A percentile compares a stretch with the other conserved stretches of the same genome.
phyloP scores from a whole-genome alignment of 2,113 vertebrate genomes.

The Ceratotherium simum region DNA sequence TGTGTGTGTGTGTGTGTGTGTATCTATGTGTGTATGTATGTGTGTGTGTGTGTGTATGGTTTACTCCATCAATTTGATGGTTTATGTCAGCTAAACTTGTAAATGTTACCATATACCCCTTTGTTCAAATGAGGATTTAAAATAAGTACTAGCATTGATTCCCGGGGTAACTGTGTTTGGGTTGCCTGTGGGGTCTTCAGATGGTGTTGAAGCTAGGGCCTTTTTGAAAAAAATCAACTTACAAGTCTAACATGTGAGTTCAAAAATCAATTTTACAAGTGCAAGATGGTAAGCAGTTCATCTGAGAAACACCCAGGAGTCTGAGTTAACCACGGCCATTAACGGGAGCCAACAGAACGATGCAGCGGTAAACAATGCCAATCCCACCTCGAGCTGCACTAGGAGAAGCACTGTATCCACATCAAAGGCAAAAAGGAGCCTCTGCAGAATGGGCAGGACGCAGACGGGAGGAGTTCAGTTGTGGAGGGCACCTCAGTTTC shows the following conservation, averaged over 20 bases:
- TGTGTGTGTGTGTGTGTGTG: neutral
- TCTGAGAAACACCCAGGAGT: neutral
- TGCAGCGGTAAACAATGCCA: neutral
- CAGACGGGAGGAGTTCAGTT: rapidly evolving
- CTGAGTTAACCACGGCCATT: neutral
- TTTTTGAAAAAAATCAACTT: neutral
- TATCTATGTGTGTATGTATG: neutral
- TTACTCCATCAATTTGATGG: neutral
- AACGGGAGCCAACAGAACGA: neutral
- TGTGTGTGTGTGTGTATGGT: neutral
- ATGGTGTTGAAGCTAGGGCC: neutral
- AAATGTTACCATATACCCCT: neutral
- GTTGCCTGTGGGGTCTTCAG: neutral
- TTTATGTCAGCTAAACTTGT: neutral
- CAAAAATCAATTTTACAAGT: constrained; percentile 64
- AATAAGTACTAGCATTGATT: constrained; percentile 19
- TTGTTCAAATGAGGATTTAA: constrained; percentile 33
- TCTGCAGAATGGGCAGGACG: rapidly evolving
- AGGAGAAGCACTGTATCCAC: rapidly evolving
- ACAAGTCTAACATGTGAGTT: neutral
- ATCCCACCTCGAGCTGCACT: neutral
- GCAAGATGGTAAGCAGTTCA: constrained; percentile 36
- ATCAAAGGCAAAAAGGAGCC: neutral
- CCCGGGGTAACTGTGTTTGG: neutral
- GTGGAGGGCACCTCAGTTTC: neutral